Evolutionary conservation across 2,797 vertebrate species (phyloP), one percentile per base, ranked within the genome.

Genomic region (Chromis chromis): DNA sequence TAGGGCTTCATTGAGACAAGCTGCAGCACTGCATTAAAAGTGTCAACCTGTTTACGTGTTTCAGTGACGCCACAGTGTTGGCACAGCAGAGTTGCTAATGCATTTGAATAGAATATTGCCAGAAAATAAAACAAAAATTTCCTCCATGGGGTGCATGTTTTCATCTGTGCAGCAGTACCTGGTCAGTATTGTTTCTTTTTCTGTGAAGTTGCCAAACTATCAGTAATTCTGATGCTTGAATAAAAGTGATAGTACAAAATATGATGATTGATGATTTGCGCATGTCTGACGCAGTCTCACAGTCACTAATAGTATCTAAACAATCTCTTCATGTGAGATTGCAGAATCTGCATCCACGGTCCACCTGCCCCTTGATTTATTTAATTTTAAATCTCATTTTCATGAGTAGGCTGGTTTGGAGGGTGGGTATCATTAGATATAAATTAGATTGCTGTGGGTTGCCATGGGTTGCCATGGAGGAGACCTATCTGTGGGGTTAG

Each of bases 381-480:
- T 88, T 87, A 71, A 86, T 89, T 83, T 73, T 27, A 54, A 72
- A 86, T 82, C 67, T 82, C 50, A 82, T 89, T 84, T 87, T 84
- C 68, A 69, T 70, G 81, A 90, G 90, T 75, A 74, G 76, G 70
- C 64, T 9, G 40, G 74, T 78, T 78, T 70, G 58, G 55, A 82
- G 73, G 78, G 80, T 74, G 69, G 77, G 61, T 80, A 74, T 89
- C 88, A 87, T 90, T 90, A 90, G 86, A 89, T 88, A 87, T 80
- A 85, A 90, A 91, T 92, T 85, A 86, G 74, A 92, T 90, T 84
- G 71, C 80, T 56, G 42, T 56, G 77, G 70, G 86, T 84, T 90
- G 74, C 87, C 79, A 86, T 56, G 77, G 70, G 86, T 84, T 90
- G 74, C 87, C 79, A 86, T 89, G 86, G 91, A 66, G 74, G 87